Percentiles rank a stretch among this genome's conserved stretches.
Conservation (phyloP, 2,888 invertebrate genomes). For the Ischnura elegans region DNA sequence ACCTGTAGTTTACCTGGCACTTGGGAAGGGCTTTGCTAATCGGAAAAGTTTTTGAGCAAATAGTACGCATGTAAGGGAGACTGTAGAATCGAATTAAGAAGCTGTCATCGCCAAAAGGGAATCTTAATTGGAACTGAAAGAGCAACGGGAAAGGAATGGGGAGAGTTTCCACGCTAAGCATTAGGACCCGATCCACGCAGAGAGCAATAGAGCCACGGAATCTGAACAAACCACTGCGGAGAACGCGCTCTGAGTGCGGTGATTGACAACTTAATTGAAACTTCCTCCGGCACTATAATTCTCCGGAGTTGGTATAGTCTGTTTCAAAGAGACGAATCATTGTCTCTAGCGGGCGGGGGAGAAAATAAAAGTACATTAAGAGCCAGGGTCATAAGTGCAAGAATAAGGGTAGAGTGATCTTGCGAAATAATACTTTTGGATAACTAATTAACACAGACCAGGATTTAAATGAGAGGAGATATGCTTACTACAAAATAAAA, state of each 20-base stretch:
- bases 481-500: too few species aligned
- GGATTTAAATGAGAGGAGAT: too few species aligned
- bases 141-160: neutral
- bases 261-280: neutral
- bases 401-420: neutral
- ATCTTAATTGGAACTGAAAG: constrained; percentile 1
- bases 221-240: neutral
- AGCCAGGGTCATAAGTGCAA: neutral
- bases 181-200: neutral
- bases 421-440: too few species aligned
- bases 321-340: neutral
- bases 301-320: neutral
- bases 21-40: neutral
- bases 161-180: neutral
- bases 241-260: neutral
- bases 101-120: neutral
- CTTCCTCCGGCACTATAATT: neutral
- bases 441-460: too few species aligned
- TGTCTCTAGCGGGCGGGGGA: neutral
- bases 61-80: neutral
- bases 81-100: neutral
- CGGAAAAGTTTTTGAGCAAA: neutral
- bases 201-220: neutral
- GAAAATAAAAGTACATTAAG: neutral
- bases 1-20: neutral